phyloP scores from a whole-genome alignment of 2,113 vertebrate genomes.

The Rhinopomastus cyanomelas region DNA sequence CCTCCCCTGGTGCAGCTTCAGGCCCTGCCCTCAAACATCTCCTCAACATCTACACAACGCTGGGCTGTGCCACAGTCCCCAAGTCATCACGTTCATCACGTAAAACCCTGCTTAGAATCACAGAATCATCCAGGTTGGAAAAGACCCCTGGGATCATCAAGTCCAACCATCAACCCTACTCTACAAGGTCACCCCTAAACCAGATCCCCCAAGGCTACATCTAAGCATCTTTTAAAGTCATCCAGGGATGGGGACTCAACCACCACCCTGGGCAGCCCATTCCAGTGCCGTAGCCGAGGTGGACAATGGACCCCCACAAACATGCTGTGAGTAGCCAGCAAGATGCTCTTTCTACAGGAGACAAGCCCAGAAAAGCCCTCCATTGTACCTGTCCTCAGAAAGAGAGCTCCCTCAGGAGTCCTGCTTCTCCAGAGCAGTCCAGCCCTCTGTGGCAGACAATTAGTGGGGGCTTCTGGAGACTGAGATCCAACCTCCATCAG shows the following conservation, averaged over 20 bases:
- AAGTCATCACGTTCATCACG: rapidly evolving
- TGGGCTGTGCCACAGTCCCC: neutral
- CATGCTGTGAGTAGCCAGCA: rapidly evolving
- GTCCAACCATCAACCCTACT: too few relatives aligned
- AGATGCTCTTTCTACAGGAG: neutral
- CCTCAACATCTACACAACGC: neutral
- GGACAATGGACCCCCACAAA: neutral
- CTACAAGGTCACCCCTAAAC: too few relatives aligned
- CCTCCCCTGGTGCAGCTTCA: too few relatives aligned
- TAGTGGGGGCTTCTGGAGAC: neutral
- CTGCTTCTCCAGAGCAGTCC: neutral
- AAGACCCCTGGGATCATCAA: too few relatives aligned
- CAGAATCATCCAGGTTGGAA: neutral
- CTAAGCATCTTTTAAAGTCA: too few relatives aligned
- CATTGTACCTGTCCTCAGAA: neutral
- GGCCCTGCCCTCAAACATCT: too few relatives aligned
- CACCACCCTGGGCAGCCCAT: too few relatives aligned
- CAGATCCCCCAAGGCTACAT: too few relatives aligned
- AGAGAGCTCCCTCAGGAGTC: neutral
- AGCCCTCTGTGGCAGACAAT: neutral
- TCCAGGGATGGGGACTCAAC: too few relatives aligned
- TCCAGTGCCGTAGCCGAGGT: too few relatives aligned
- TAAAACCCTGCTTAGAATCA: neutral
- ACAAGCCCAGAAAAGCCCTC: neutral
- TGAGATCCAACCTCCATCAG: neutral